Percentiles rank a stretch among this genome's conserved stretches.
Conservation (phyloP, 2,113 vertebrate genomes). For the Ursus arctos region DNA sequence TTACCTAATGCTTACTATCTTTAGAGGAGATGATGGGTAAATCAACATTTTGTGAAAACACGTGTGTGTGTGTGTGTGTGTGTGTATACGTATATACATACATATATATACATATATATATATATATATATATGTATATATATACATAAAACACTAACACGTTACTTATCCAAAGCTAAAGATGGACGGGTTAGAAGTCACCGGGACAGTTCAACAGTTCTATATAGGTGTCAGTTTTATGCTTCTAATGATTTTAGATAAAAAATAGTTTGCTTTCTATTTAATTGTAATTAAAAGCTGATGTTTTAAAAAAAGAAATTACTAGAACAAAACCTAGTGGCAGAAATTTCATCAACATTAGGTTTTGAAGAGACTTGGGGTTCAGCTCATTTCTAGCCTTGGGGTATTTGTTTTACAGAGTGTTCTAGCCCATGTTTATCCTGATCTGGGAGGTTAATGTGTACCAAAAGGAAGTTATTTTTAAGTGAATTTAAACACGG, state of each 20-base stretch:
- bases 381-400: neutral
- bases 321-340: neutral
- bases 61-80: neutral
- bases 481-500: neutral
- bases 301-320: neutral
- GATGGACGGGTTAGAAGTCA: neutral
- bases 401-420: neutral
- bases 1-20: neutral
- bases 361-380: neutral
- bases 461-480: conserved; percentile 35
- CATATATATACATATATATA: no score
- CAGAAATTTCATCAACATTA: neutral
- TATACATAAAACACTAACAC: neutral
- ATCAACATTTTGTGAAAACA: neutral
- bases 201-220: neutral
- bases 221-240: neutral
- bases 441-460: neutral
- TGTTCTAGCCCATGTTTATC: neutral
- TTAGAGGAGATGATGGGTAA: neutral
- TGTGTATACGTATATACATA: no score
- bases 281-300: neutral
- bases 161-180: neutral
- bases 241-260: neutral
- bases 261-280: neutral
- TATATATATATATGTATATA: neutral